A percentile compares a stretch with the other conserved stretches of the same genome.
Conservation (phyloP, 2,797 vertebrate species). For the Synanceia verrucosa region DNA sequence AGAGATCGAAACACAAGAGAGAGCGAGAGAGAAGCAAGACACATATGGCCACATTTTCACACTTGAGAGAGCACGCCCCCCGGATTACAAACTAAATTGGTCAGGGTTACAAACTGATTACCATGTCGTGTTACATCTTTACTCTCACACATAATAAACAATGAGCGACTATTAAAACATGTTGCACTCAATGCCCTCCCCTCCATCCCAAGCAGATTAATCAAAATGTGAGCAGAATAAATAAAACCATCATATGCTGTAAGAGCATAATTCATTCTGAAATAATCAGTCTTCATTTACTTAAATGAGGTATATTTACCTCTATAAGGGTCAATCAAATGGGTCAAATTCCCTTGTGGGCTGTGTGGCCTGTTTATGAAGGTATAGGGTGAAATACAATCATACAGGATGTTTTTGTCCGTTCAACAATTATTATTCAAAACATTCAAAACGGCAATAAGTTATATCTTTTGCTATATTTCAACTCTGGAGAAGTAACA, state of each 20-base stretch:
- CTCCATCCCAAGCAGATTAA: slow-evolving; percentile 18
- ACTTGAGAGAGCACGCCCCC: slow-evolving; percentile 75
- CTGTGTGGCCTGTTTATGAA: neutral
- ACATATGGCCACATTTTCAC: slow-evolving; percentile 79
- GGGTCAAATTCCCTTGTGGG: neutral
- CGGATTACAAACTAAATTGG: slow-evolving; percentile 77
- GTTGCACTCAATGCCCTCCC: slow-evolving; percentile 31
- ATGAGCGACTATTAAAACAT: slow-evolving; percentile 61
- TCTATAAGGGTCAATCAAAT: neutral
- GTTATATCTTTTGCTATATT: too few relatives aligned
- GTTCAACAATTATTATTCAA: too few relatives aligned
- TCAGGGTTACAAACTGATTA: slow-evolving; percentile 81
- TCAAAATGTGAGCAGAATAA: slow-evolving; percentile 13
- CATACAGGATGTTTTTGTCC: neutral
- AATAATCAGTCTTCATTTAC: neutral
- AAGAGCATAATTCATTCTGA: neutral
- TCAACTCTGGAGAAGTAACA: too few relatives aligned
- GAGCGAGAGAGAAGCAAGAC: slow-evolving; percentile 25
- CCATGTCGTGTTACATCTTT: slow-evolving; percentile 77
- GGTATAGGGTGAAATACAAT: neutral
- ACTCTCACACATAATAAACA: slow-evolving; percentile 77
- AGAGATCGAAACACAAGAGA: slow-evolving; percentile 27
- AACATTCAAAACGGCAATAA: too few relatives aligned
- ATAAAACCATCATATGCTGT: neutral
- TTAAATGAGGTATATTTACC: neutral